These are phyloP conservation scores for Opisthocomus hoazin DNA, from an alignment of 2,113 vertebrate species.

Conservation along the genomic window DNA sequence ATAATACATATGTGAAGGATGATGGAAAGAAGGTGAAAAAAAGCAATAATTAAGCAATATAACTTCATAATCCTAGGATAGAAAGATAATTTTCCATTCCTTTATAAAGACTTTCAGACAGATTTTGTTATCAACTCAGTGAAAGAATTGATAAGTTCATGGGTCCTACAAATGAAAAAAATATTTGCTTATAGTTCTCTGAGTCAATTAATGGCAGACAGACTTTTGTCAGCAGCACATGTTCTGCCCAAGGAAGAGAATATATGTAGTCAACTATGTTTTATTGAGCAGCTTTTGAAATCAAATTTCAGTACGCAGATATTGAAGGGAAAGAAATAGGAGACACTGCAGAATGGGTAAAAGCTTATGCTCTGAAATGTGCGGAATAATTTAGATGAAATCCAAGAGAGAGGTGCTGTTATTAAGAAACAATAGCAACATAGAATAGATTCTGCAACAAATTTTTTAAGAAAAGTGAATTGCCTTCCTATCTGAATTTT, in stretches of 20 bases:
- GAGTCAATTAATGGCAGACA: fast-evolving
- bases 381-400: background rate
- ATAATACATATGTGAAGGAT: background rate
- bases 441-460: background rate
- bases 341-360: background rate
- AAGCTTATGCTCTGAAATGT: background rate
- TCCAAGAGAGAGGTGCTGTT: background rate
- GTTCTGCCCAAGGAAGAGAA: background rate
- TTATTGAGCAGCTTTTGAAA: background rate
- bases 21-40: background rate
- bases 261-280: background rate
- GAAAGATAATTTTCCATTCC: background rate
- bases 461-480: background rate
- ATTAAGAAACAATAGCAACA: background rate
- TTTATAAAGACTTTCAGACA: background rate
- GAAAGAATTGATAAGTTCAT: background rate
- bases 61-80: background rate
- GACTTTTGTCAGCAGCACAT: background rate
- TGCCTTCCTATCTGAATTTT: background rate
- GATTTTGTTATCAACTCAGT: background rate
- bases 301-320: background rate
- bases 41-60: background rate
- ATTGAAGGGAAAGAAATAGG: background rate
- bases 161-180: background rate
- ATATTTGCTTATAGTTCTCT: background rate